Evolutionary conservation across 2,888 invertebrate genomes (phyloP).

Genomic region (Trichopria drosophilae): DNA sequence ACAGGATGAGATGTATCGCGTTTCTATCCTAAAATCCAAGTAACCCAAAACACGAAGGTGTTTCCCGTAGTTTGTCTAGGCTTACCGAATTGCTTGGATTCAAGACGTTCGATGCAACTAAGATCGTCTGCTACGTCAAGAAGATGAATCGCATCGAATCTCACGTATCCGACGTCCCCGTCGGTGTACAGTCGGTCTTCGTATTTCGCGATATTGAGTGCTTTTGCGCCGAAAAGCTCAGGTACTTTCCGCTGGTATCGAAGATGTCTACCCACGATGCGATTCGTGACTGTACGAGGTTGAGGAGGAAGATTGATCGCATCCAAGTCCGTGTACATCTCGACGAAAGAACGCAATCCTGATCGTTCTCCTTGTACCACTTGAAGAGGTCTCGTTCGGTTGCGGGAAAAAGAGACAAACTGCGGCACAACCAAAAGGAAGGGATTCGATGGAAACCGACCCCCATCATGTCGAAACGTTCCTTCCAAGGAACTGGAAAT

Average conservation of each 20-base stretch:
- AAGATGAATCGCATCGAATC: slow-evolving; percentile 36
- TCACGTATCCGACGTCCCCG: too few relatives aligned
- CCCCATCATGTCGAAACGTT: too few relatives aligned
- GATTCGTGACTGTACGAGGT: slow-evolving; percentile 9
- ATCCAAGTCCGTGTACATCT: slow-evolving; percentile 38
- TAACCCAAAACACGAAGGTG: too few relatives aligned
- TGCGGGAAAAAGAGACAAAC: slow-evolving; percentile 9
- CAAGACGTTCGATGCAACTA: slow-evolving; percentile 5
- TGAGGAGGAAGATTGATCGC: slow-evolving; percentile 43
- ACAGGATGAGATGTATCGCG: too few relatives aligned
- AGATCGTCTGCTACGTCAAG: slow-evolving; percentile 16
- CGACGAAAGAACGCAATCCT: slow-evolving; percentile 31
- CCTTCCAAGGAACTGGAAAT: too few relatives aligned
- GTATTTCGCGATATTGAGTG: slow-evolving; percentile 7
- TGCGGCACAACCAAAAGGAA: slow-evolving; percentile 10
- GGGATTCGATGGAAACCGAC: too few relatives aligned
- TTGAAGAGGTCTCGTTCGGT: slow-evolving; percentile 23
- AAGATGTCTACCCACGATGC: neutral
- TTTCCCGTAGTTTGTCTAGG: too few relatives aligned
- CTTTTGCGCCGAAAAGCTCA: slow-evolving; percentile 3
- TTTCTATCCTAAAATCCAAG: too few relatives aligned
- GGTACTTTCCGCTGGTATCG: neutral
- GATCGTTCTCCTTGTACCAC: slow-evolving; percentile 18
- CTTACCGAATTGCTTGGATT: too few relatives aligned
- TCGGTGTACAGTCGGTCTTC: slow-evolving; percentile 6